Base-by-base conservation (phyloP, 2,797 vertebrate species). In the Malacoctenus gilli region DNA sequence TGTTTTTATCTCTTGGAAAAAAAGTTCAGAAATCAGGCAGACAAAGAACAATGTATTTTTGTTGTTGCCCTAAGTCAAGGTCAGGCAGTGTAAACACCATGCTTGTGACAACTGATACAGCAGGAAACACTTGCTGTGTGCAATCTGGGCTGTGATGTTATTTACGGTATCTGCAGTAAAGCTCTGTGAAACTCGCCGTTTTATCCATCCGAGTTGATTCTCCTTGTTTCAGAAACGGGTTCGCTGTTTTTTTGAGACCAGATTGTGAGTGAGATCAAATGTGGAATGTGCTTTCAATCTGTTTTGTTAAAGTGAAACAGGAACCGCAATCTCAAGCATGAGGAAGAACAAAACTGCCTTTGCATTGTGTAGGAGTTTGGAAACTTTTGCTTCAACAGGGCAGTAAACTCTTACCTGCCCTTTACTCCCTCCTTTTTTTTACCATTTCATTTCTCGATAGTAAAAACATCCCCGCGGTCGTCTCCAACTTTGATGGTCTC, bases 311-410 rank as follows among this genome's bases (percentile, higher is more conserved):
- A 48, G 12, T 5, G 66, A 67, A 83, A 8, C 22, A 73, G 57
- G 73, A 84, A 80, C n/a, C n/a, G n/a, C n/a, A n/a, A n/a, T n/a
- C n/a, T n/a, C n/a, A n/a, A 38, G 57, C 41, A 52, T 4, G 18
- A 68, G 66, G 64, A 72, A 76, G 44, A 73, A 14, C 70, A 67
- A 63, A 19, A 28, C 20, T 38, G 9, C 15, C 34, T 2, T 16
- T 15, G 3, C 7, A 1, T 12, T 1, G 22, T 28, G 40, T 30
- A 15, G 14, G 34, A 31, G 39, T 59, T 49, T 59, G n/a, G 20
- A 60, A 68, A 50, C 4, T 16, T 46, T 31, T 16, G 25, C 20
- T 56, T 54, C 1, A 14, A 4, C 6, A 28, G 6, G 25, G 25
- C 5, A 28, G 25, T 28, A 5, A 28, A 9, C 54, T 69, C 9